Evolutionary conservation across 2,888 invertebrate genomes (phyloP).

Genomic region (Polyploca ridens): DNA sequence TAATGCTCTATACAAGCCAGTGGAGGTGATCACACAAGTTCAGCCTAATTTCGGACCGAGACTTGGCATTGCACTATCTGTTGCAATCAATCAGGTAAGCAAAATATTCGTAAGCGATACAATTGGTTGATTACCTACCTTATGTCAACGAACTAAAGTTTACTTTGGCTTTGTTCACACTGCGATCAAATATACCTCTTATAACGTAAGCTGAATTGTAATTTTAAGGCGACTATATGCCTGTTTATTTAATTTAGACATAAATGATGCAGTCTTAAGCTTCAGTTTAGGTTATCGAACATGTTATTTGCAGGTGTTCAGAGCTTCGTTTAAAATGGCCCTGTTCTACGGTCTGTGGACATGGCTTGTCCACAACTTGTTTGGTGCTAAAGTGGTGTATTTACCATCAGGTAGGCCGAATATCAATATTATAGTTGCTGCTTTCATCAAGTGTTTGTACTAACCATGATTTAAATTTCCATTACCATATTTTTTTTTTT

Average conservation of each 20-base stretch:
- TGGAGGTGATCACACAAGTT: constrained; percentile 93
- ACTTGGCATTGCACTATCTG: constrained; percentile 93
- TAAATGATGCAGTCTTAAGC: too few species aligned
- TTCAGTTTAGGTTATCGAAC: too few species aligned
- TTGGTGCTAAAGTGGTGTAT: constrained; percentile 97
- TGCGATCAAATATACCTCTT: too few species aligned
- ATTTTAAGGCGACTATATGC: too few species aligned
- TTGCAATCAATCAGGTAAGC: constrained; percentile 91
- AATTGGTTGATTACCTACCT: too few species aligned
- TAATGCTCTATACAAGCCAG: constrained; percentile 93
- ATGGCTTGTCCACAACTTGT: constrained; percentile 98
- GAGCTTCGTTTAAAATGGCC: constrained; percentile 98
- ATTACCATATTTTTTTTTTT: too few species aligned
- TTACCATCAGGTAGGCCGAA: constrained; percentile 91
- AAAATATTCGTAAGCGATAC: neutral
- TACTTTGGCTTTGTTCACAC: too few species aligned
- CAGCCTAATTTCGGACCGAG: constrained; percentile 91
- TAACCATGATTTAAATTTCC: too few species aligned
- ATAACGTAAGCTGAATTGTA: too few species aligned
- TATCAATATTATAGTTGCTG: neutral
- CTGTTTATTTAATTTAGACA: too few species aligned
- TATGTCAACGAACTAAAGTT: too few species aligned
- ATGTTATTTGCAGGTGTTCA: constrained; percentile 87
- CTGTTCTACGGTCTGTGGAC: constrained; percentile 99
- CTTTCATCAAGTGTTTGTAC: too few species aligned